These are phyloP conservation scores for Amblyraja radiata DNA, from an alignment of 2,797 vertebrate genomes.

Conservation along the genomic window DNA sequence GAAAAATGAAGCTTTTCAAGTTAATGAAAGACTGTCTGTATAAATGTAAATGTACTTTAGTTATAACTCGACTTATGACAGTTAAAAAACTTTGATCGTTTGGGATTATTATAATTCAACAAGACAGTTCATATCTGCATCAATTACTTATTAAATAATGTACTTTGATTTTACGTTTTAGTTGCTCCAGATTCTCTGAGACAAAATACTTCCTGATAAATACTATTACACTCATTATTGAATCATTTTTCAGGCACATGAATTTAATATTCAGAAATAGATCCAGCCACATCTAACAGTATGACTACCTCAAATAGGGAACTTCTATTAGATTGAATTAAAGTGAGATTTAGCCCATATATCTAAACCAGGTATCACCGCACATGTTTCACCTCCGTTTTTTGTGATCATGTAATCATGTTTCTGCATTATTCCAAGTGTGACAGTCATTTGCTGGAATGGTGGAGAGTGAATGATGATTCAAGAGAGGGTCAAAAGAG, in stretches of 20 bases:
- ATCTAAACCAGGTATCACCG: not conserved
- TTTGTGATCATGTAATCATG: not conserved
- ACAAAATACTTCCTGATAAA: slow-evolving; percentile 5
- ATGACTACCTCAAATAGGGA: not conserved
- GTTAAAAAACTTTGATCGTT: not conserved
- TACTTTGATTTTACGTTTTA: slow-evolving; percentile 22
- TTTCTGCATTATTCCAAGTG: not conserved
- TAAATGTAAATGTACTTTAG: not conserved
- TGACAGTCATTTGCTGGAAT: not conserved
- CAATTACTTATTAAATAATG: slow-evolving; percentile 24
- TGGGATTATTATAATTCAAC: not conserved
- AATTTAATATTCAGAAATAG: not conserved
- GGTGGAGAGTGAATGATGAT: not conserved
- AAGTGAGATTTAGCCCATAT: not conserved
- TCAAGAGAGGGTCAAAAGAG: too few species aligned
- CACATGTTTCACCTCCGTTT: not conserved
- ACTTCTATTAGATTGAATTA: not conserved
- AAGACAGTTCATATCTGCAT: not conserved
- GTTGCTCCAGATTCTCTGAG: not conserved
- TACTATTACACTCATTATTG: not conserved
- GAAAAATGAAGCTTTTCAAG: slow-evolving; percentile 5
- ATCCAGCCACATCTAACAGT: not conserved
- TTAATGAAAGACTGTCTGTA: slow-evolving; percentile 4
- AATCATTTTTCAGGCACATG: not conserved
- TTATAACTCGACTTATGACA: not conserved